Base-by-base conservation (phyloP, 2,888 invertebrate species). In the Leucoma salicis region DNA sequence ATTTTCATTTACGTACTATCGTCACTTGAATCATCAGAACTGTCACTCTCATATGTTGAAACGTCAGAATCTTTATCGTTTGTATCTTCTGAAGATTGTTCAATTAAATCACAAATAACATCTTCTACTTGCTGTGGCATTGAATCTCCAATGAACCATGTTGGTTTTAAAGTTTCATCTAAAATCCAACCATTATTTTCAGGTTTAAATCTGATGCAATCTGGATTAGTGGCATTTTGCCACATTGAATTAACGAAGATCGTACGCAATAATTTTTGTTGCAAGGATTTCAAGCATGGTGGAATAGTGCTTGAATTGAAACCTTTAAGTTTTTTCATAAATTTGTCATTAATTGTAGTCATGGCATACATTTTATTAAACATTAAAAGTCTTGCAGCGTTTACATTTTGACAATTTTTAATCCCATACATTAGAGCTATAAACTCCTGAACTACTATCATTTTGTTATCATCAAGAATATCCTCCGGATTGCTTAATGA, bases 191-290 rank as follows among this genome's bases (percentile, higher is more conserved):
- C 54, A 41, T 48, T 50, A 39, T 55, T 46, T 42, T 55, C 53
- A 1, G 56, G 31, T 6, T 34, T 35, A 5, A 63, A 46, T 31
- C 42, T 59, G 8, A 51, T 40, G 35, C 63, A 66, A 16, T 37
- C 31, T 14, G 54, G 49, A 12, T 61, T 47, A 29, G 61, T 64
- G 14, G 63, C 58, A 60, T 65, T 57, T 21, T 43, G 35, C 65
- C 64, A 62, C 64, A 66, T 68, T 0, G 63, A 59, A 56, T 60
- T 63, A 12, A 63, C 61, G 39, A 46, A 66, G 36, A 55, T 54
- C 8, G 57, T 59, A 25, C 62, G 48, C 46, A 49, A 46, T n/a
- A 63, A 47, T 54, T 63, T 59, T 46, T 52, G 50, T 38, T 42
- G 33, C 29, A 52, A 46, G 4, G 48, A 49, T 46, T 42, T 50